These are phyloP conservation scores for Eretmocerus hayati DNA, from an alignment of 2,888 invertebrate species.

Conservation along the genomic window DNA sequence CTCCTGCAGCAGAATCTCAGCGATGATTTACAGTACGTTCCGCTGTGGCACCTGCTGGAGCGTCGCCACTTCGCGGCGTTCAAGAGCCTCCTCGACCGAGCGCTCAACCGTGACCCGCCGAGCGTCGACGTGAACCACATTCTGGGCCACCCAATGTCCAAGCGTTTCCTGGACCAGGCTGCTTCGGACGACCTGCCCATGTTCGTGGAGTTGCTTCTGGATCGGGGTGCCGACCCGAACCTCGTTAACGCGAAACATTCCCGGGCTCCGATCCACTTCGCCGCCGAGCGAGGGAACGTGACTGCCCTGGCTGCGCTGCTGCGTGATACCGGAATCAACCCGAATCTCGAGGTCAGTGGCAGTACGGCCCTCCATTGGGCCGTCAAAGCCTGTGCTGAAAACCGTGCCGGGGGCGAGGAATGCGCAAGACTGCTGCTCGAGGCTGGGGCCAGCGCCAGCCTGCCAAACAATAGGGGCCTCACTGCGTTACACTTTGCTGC, in stretches of 20 bases:
- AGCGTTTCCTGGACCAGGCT: constrained; percentile 57
- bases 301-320: constrained; percentile 33
- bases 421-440: constrained; percentile 53
- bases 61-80: constrained; percentile 26
- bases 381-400: constrained; percentile 42
- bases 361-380: constrained; percentile 43
- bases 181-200: constrained; percentile 50
- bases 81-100: constrained; percentile 25
- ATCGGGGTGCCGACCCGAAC: constrained; percentile 58
- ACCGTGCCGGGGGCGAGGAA: constrained; percentile 48
- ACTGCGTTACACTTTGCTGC: constrained; percentile 59
- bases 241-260: constrained; percentile 52
- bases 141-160: constrained; percentile 54
- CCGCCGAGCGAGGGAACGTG: constrained; percentile 50
- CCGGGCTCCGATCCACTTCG: constrained; percentile 61
- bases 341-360: constrained; percentile 34
- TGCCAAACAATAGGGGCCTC: constrained; percentile 51
- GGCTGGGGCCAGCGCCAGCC: constrained; percentile 52
- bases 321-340: constrained; percentile 32
- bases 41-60: constrained; percentile 21
- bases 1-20: constrained; percentile 19
- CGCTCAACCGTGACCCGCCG: constrained; percentile 16
- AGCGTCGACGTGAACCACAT: constrained; percentile 51
- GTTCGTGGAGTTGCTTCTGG: constrained; percentile 54
- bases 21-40: not conserved